Conservation (phyloP, 2,888 invertebrate genomes). For the Deilephila elpenor region DNA sequence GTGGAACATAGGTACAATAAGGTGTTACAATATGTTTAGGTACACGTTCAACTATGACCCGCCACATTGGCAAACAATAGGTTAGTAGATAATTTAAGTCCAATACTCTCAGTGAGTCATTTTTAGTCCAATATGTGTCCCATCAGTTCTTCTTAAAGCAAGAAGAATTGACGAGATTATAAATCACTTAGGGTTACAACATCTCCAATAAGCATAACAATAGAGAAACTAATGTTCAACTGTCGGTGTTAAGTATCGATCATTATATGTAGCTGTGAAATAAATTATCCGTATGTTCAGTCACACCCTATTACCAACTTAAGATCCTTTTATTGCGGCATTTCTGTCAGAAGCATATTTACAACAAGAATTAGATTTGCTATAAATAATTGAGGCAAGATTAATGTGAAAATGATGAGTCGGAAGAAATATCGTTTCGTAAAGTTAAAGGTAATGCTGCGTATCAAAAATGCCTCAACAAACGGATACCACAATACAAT, state of each 20-base stretch:
- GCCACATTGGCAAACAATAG: too few species aligned
- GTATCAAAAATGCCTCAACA: slow-evolving; percentile 20
- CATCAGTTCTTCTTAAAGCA: too few species aligned
- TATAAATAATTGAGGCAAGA: slow-evolving; percentile 9
- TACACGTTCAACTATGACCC: too few species aligned
- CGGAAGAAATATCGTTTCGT: not conserved
- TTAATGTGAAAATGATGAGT: not conserved
- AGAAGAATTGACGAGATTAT: not conserved
- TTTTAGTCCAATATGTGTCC: too few species aligned
- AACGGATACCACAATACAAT: slow-evolving; percentile 34
- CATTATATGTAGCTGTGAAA: not conserved
- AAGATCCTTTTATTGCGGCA: not conserved
- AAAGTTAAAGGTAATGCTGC: not conserved
- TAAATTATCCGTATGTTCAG: slow-evolving; percentile 28
- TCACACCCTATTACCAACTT: slow-evolving; percentile 31
- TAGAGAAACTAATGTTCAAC: not conserved
- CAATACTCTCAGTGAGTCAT: too few species aligned
- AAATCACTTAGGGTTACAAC: not conserved
- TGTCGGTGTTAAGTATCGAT: not conserved
- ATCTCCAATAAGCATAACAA: not conserved
- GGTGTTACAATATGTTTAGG: too few species aligned
- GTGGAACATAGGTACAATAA: too few species aligned
- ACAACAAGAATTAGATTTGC: not conserved
- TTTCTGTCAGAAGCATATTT: not conserved
- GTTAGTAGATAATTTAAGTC: too few species aligned